Base-by-base conservation (phyloP, 2,113 vertebrate genomes). In the Nothoprocta pentlandii region DNA sequence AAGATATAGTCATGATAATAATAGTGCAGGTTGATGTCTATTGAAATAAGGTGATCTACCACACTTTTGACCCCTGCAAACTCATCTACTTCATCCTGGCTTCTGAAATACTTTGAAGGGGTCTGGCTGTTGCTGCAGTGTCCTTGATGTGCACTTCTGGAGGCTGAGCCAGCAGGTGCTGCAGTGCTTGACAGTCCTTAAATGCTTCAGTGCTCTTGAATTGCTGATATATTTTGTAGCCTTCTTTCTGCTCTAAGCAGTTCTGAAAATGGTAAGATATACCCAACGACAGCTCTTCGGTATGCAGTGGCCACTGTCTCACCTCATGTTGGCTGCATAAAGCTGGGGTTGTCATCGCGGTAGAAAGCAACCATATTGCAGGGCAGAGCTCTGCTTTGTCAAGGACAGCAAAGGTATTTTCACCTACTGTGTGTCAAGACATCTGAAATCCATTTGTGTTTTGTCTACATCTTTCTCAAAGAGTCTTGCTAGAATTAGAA, bases 101-200 rank as follows among this genome's bases (percentile, higher is more conserved):
- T 90, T 36, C 91, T 85, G 54, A 82, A 91, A 84, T 30, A 39
- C 49, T 74, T 76, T 89, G 80, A 64, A 47, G 94, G 53, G 30
- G 16, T 8, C 54, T 95, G 36, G 49, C 51, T 84, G 41, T 30
- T 91, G 61, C 93, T 95, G 88, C 92, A 94, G 62, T 96, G 94
- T 94, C 93, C 90, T 94, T 96, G 76, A 89, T 63, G 64, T 86
- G 76, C 46, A 76, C 87, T 95, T 92, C 68, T 92, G 58, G 80
- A 94, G 82, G 69, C 93, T 94, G 85, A 93, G 92, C 79, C 87
- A 87, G 93, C 4, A 0, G 81, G 39, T 82, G 85, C 85, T 92
- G 83, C 92, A 92, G 39, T 68, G 77, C 93, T 87, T 93, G 92
- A 94, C 89, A 94, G 63, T 70, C 81, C 90, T 96, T 81, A 92